Percentiles rank a stretch among this genome's conserved stretches.
phyloP scores from a whole-genome alignment of 2,113 vertebrate species.

The Chauna torquata region DNA sequence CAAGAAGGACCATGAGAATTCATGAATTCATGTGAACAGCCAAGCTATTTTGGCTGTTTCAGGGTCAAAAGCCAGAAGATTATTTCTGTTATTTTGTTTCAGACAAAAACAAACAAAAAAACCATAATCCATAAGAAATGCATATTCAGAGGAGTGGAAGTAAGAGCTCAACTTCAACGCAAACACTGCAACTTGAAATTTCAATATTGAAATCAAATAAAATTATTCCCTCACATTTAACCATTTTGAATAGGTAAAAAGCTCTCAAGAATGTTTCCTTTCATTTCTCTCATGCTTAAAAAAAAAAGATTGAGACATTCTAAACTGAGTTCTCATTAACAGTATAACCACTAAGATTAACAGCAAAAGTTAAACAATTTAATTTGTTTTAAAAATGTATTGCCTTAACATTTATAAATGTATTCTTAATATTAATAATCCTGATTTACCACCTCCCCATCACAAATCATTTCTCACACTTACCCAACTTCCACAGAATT shows the following conservation, averaged over 20 bases:
- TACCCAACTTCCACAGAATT: neutral
- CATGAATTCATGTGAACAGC: fast-evolving
- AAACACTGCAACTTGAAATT: constrained; percentile 13
- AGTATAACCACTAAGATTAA: constrained; percentile 11
- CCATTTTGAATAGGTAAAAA: neutral
- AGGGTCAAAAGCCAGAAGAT: neutral
- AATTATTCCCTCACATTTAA: neutral
- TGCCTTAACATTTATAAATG: constrained; percentile 31
- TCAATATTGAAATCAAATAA: constrained; percentile 3
- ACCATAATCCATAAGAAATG: fast-evolving
- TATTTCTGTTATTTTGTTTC: neutral
- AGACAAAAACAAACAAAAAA: too few relatives aligned
- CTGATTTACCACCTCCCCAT: neutral
- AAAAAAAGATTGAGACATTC: neutral
- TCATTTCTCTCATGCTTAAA: neutral
- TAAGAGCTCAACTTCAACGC: neutral
- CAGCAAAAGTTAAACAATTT: constrained; percentile 22
- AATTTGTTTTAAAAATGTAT: constrained; percentile 9
- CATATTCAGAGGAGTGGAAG: neutral
- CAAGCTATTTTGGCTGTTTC: neutral
- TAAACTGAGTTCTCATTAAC: neutral
- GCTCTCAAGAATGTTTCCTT: neutral
- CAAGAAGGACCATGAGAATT: neutral
- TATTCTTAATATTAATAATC: neutral
- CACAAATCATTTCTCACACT: neutral